These are phyloP conservation scores for Acyrthosiphon pisum DNA, from an alignment of 1,140 invertebrate genomes.

Conservation along the genomic window DNA sequence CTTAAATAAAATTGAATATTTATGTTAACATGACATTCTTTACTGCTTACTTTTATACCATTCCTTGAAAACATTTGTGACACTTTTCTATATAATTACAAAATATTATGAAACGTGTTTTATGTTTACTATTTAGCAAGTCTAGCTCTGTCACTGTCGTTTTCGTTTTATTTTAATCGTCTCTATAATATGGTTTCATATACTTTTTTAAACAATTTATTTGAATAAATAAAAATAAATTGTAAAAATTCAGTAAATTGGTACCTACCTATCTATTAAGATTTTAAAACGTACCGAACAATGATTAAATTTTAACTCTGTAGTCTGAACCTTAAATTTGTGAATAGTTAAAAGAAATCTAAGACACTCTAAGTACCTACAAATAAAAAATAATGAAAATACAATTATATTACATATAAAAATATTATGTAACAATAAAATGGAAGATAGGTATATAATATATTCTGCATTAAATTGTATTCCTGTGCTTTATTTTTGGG, in stretches of 20 bases:
- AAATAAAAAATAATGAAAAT: neutral
- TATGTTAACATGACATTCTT: neutral
- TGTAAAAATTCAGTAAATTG: neutral
- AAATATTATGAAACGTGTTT: neutral
- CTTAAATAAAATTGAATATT: neutral
- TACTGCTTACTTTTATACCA: neutral
- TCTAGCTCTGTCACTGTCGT: neutral
- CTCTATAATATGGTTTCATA: no score
- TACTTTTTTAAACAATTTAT: no score
- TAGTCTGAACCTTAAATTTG: neutral
- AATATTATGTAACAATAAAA: neutral
- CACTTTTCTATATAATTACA: neutral
- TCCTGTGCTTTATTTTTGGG: neutral
- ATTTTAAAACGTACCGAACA: neutral
- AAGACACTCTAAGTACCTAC: neutral
- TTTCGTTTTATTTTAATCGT: neutral
- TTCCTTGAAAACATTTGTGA: neutral
- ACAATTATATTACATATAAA: neutral
- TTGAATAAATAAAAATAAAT: neutral
- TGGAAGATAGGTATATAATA: neutral
- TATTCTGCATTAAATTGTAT: neutral
- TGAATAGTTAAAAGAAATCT: neutral
- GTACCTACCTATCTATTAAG: neutral
- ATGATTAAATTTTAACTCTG: neutral
- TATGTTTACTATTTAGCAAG: neutral